Percentiles rank a stretch among this genome's conserved stretches.
These are phyloP conservation scores for Hypomecis punctinalis DNA, from an alignment of 2,888 invertebrate species.

Conservation along the genomic window DNA sequence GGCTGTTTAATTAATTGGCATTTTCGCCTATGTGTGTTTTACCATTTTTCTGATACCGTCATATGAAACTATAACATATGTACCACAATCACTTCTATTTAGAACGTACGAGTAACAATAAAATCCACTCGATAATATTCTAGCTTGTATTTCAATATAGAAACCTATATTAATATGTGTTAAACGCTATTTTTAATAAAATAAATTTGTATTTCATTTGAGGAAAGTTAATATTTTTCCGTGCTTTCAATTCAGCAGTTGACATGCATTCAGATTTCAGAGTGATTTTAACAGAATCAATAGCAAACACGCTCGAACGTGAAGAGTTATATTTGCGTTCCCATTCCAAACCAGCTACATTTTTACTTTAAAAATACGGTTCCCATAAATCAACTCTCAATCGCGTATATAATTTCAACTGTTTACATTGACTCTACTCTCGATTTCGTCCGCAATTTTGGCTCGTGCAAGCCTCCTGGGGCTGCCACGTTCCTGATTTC, in stretches of 20 bases:
- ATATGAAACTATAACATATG: too few species aligned
- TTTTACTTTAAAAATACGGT: slow-evolving; percentile 15
- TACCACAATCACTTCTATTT: too few species aligned
- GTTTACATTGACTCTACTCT: slow-evolving; percentile 73
- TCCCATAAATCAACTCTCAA: slow-evolving; percentile 35
- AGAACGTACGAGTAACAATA: too few species aligned
- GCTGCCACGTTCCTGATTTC: slow-evolving; percentile 47
- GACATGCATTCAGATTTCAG: slow-evolving; percentile 1
- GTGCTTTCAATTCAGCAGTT: background rate
- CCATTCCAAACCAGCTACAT: slow-evolving; percentile 1
- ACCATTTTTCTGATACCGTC: too few species aligned
- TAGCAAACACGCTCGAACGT: slow-evolving; percentile 1
- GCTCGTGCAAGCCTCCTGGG: slow-evolving; percentile 53
- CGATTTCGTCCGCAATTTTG: slow-evolving; percentile 66
- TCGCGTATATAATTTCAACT: slow-evolving; percentile 64
- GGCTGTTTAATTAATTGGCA: too few species aligned
- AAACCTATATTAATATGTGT: background rate
- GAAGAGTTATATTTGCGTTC: background rate
- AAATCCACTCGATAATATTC: too few species aligned
- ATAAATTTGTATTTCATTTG: too few species aligned
- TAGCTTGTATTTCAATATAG: too few species aligned
- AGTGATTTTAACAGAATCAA: slow-evolving; percentile 9
- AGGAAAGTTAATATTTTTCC: background rate
- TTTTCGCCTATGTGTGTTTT: too few species aligned
- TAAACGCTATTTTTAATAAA: too few species aligned